These are phyloP conservation scores for Pteronotus mesoamericanus DNA, from an alignment of 2,797 vertebrate genomes.

Conservation along the genomic window DNA sequence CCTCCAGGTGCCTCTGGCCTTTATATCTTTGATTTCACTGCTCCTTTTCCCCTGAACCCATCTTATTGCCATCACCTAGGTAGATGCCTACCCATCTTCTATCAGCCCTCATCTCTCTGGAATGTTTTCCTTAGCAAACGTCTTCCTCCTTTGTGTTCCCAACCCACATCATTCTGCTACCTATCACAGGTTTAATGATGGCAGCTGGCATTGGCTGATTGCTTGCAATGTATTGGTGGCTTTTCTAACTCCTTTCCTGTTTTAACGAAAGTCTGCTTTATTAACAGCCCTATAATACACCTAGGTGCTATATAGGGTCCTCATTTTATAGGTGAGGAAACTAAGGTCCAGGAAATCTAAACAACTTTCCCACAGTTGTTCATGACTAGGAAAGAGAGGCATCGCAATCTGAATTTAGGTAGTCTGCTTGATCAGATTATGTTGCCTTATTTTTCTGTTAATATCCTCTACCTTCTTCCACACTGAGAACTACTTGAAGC, in stretches of 20 bases:
- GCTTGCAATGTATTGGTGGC: neutral
- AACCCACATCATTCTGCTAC: neutral
- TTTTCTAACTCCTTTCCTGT: neutral
- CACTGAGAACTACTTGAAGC: neutral
- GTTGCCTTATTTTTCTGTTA: neutral
- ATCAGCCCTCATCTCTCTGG: neutral
- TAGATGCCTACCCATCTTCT: neutral
- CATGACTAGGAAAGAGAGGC: neutral
- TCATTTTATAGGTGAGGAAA: neutral
- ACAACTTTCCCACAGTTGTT: neutral
- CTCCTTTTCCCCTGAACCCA: neutral
- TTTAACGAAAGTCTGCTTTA: neutral
- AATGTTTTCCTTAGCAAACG: neutral
- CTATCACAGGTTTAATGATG: neutral
- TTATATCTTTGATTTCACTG: neutral
- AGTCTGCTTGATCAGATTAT: neutral
- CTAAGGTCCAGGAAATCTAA: neutral
- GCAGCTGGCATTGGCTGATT: neutral
- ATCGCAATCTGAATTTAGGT: neutral
- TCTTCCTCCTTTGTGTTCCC: neutral
- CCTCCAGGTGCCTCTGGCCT: neutral
- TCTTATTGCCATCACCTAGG: neutral
- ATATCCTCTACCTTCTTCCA: neutral
- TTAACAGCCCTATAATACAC: neutral
- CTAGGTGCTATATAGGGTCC: neutral